Evolutionary conservation across 2,797 vertebrate species (phyloP), one percentile per base, ranked within the genome.

Genomic region (Sternotherus odoratus): DNA sequence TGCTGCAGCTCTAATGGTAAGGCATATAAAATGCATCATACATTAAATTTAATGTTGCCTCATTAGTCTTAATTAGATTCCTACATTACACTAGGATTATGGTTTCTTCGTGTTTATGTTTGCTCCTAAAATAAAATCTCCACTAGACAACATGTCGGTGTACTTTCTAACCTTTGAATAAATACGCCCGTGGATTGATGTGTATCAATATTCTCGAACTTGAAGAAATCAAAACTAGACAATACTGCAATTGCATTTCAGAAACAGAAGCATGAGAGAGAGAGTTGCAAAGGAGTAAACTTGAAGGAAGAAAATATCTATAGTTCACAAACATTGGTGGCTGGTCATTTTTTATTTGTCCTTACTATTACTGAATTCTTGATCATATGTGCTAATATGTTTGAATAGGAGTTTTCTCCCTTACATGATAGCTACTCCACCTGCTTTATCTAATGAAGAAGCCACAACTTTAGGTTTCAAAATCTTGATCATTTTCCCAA

Each of bases 31-130:
- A 98, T 94, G 94, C 96, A 98, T 98, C 96, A 97, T 98, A 98
- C 97, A 98, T 98, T 98, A 98, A 98, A 98, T 98, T 98, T 98
- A 98, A 98, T 98, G 98, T 97, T 97, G 90, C 95, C 98, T 98
- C 97, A 98, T 98, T 98, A 98, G 97, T 98, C 98, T 98, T 98
- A 98, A 98, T 98, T 98, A 98, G 97, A 97, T 98, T 97, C 97
- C 97, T 97, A 96, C 95, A 97, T 97, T 97, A 97, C 96, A 98
- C 90, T 92, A 94, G 96, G 95, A 97, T 98, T 98, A 98, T 97
- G 91, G 95, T 98, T 98, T 97, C 96, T 97, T 95, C 12, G 0
- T 97, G 96, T 97, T 98, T 98, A 97, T 97, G 96, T 96, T 97
- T 97, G 84, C 94, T 96, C 91, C 95, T 98, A 97, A 98, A 97